Conservation (phyloP, 2,888 invertebrate species). For the Eutolmus rufibarbis region DNA sequence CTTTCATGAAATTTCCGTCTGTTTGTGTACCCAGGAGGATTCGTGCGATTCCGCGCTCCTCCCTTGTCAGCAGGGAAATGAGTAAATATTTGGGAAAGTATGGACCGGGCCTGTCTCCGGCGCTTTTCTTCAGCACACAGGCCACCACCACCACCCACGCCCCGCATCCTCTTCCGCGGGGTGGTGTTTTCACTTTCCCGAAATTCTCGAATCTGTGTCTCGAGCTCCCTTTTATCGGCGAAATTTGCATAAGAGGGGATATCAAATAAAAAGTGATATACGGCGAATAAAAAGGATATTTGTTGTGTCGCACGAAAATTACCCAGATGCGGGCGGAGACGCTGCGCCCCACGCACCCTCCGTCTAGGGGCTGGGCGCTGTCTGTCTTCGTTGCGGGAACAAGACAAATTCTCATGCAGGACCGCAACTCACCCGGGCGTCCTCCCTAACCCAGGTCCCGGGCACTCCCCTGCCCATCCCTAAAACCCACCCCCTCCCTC, state of each 20-base stretch:
- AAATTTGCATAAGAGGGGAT: slow-evolving; percentile 36
- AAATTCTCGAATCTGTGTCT: neutral
- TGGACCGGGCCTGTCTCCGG: neutral
- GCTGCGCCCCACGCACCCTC: neutral
- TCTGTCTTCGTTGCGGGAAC: neutral
- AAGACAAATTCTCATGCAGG: slow-evolving; percentile 30
- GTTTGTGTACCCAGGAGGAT: slow-evolving; percentile 2
- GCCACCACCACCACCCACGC: neutral
- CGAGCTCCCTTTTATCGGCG: slow-evolving; percentile 15
- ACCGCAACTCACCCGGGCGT: neutral
- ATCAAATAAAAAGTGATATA: slow-evolving; percentile 43
- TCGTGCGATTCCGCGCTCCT: neutral
- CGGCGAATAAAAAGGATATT: slow-evolving; percentile 39
- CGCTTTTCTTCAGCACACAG: neutral
- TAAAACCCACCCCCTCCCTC: neutral
- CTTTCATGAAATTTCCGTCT: slow-evolving; percentile 19
- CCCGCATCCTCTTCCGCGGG: neutral
- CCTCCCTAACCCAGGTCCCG: neutral
- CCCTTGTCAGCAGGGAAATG: slow-evolving; percentile 42
- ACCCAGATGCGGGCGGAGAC: slow-evolving; percentile 20
- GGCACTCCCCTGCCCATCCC: neutral
- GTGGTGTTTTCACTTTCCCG: neutral
- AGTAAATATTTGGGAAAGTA: slow-evolving; percentile 43
- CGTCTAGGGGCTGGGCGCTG: neutral
- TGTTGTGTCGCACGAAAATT: slow-evolving; percentile 37